Base-by-base conservation (phyloP, 2,113 vertebrate genomes). In the Haplochromis vanheusdeni region DNA sequence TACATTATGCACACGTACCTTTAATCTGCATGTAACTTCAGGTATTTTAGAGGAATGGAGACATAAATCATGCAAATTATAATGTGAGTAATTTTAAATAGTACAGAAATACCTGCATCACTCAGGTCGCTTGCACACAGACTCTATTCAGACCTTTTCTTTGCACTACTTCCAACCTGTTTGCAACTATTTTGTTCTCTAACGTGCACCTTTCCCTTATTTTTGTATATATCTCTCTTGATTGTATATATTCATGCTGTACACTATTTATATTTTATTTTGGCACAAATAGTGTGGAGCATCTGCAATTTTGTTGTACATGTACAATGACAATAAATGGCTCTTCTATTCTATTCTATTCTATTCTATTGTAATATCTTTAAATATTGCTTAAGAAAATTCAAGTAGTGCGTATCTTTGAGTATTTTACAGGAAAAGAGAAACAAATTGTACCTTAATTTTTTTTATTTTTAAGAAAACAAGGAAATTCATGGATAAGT, bases 181-280 rank as follows among this genome's bases (percentile, higher is more conserved):
- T 65, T 65, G 10, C 1, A 37, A n/a, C 31, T 35, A 35, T 65
- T 65, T 35, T 65, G 9, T 65, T 35, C 17, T 65, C 17, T 65
- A 65, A 65, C 4, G 4, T 65, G 60, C 10, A 0, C 31, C 60
- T n/a, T 62, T 62, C 4, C 9, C 58, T 62, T 62, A 62, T 19
- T 62, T 60, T 62, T 62, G 58, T 62, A 62, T 62, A 35, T 62
- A 35, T 62, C 6, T 2, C 58, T 62, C 17, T 62, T 35, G 58
- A 62, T 62, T n/a, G 58, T 35, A 62, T 33, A 12, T 62, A 62
- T 35, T 62, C 17, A 6, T 62, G 28, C 58, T 62, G 17, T 62
- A 33, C 17, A 35, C 58, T 35, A 62, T 62, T 35, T 62, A 33
- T 60, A 60, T 62, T 11, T 60, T 60, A 60, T 60, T 60, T 62